These are phyloP conservation scores for Ceryle rudis DNA, from an alignment of 2,797 vertebrate genomes.

Conservation along the genomic window DNA sequence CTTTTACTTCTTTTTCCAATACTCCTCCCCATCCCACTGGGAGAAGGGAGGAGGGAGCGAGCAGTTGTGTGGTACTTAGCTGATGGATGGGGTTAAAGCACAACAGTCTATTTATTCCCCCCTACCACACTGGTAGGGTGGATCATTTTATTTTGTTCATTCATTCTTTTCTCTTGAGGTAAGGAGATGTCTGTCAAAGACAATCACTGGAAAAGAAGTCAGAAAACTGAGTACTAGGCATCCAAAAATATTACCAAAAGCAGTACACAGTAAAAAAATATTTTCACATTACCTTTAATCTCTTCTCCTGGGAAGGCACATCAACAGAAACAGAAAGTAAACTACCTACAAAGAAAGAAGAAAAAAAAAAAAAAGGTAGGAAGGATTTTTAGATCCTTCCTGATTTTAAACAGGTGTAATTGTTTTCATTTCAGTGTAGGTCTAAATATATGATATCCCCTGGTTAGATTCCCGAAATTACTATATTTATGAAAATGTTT, in stretches of 20 bases:
- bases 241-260: not conserved
- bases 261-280: not conserved
- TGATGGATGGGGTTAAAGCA: not conserved
- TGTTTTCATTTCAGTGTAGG: not conserved
- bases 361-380: not conserved
- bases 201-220: not conserved
- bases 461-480: not conserved
- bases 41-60: no score
- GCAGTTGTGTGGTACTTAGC: not conserved
- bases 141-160: not conserved
- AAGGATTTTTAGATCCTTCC: not conserved
- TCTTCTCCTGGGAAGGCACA: not conserved
- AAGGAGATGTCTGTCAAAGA: not conserved
- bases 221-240: not conserved
- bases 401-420: not conserved
- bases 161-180: not conserved
- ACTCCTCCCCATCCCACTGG: not conserved
- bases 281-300: not conserved
- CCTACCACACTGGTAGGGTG: not conserved
- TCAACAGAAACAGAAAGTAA: not conserved
- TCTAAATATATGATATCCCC: not conserved
- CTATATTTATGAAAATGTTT: not conserved
- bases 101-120: not conserved
- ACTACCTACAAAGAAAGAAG: not conserved
- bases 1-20: not conserved